Percentiles rank a stretch among this genome's conserved stretches.
Conservation (phyloP, 2,113 vertebrate species). For the Grantiella picta region DNA sequence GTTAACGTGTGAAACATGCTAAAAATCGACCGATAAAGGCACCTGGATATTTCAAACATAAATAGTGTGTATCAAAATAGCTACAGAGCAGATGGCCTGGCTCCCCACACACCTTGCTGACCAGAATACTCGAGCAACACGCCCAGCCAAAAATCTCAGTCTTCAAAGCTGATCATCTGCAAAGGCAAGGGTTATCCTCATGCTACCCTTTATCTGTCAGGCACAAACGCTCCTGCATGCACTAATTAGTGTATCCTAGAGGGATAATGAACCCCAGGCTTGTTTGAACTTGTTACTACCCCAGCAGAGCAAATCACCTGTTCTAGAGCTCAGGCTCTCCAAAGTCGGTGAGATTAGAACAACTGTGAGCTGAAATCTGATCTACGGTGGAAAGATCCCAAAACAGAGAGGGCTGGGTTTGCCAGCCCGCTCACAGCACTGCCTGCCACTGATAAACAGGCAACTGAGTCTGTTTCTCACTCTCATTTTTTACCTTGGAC, state of each 20-base stretch:
- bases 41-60: constrained; percentile 25
- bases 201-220: background rate
- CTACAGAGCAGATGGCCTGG: constrained; percentile 43
- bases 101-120: constrained; percentile 46
- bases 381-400: background rate
- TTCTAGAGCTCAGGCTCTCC: background rate
- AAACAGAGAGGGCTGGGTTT: background rate
- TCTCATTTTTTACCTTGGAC: background rate
- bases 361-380: background rate
- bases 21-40: background rate
- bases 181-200: background rate
- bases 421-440: background rate
- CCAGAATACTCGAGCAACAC: background rate
- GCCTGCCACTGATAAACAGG: background rate
- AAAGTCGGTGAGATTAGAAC: background rate
- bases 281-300: background rate
- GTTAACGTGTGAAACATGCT: background rate
- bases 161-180: constrained; percentile 2
- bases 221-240: background rate
- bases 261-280: background rate
- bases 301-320: constrained; percentile 5
- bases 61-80: constrained; percentile 23
- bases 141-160: background rate
- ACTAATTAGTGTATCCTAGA: background rate
- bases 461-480: background rate